Conservation (phyloP, 1,140 invertebrate species). For the Sarcophaga peregrina region DNA sequence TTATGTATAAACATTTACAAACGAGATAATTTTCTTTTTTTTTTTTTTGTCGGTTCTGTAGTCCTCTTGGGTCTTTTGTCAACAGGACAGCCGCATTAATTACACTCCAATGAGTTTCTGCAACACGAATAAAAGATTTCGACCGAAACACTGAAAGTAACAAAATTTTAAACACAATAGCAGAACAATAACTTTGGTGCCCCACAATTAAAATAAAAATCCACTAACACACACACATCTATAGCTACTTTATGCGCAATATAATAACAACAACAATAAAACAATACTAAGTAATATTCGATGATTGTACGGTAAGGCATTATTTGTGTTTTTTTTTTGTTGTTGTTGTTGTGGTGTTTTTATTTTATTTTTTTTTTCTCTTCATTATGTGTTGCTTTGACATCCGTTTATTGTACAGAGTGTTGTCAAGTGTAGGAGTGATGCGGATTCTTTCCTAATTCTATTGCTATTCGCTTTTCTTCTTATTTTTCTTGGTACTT, state of each 20-base stretch:
- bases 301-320: no score
- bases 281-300: no score
- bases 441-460: background rate
- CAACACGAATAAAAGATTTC: background rate
- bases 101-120: conserved; percentile 26
- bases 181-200: background rate
- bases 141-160: background rate
- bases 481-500: background rate
- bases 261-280: no score
- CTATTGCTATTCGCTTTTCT: background rate
- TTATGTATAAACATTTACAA: background rate
- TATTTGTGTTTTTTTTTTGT: no score
- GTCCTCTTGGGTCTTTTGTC: conserved; percentile 27
- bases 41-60: background rate
- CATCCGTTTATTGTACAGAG: no score
- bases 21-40: background rate
- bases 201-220: no score
- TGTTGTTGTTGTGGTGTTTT: no score
- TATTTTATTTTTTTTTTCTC: no score
- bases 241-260: background rate
- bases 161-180: conserved; percentile 7
- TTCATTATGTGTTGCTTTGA: no score
- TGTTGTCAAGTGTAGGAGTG: background rate
- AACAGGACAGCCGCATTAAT: conserved; percentile 28
- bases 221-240: background rate